Base-by-base conservation (phyloP, 2,888 invertebrate genomes). In the Polydrusus pterygomalis region DNA sequence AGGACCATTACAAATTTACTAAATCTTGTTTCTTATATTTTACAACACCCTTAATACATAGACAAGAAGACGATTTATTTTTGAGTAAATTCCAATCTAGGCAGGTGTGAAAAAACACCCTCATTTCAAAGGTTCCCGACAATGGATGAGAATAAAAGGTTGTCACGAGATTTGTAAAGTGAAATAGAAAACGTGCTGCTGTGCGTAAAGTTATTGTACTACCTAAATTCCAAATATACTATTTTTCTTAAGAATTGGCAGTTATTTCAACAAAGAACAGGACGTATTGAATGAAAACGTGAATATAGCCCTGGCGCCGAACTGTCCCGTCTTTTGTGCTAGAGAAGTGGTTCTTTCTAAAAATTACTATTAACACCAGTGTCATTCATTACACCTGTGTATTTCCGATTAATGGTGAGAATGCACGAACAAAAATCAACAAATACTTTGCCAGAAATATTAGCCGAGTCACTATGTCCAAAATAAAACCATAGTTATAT, bases 191-290 rank as follows among this genome's bases (percentile, higher is more conserved):
- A 58, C 67, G 60, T 74, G 65, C 60, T 58, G 15, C 34, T 47
- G 49, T 67, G 67, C 67, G 73, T 73, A 65, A 72, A 72, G 34
- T 45, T 47, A 74, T 74, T 74, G 73, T 74, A 62, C 60, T 38
- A 51, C 38, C 63, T 15, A 40, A 18, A 63, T 71, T 71, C 71
- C 43, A 45, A 40, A 60, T 49, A 67, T 68, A 74, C 73, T 74
- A 74, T 74, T 74, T 74, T 74, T 74, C 73, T 74, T 49, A 49
- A 60, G 73, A 74, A 74, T 51, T 67, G 68, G 60, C 68, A 67
- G 60, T 67, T 68, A 34, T 30, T 38, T 56, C 15, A 47, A 74
- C 73, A 74, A 74, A 67, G 68, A 62, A 68, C 73, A 68, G 60
- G 73, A 74, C 73, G 67, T 51, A 45, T 63, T 62, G 70, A 70